Percentiles rank a stretch among this genome's conserved stretches.
Evolutionary conservation across 2,797 vertebrate species (phyloP).

Genomic region (Pangasius mekongensis): DNA sequence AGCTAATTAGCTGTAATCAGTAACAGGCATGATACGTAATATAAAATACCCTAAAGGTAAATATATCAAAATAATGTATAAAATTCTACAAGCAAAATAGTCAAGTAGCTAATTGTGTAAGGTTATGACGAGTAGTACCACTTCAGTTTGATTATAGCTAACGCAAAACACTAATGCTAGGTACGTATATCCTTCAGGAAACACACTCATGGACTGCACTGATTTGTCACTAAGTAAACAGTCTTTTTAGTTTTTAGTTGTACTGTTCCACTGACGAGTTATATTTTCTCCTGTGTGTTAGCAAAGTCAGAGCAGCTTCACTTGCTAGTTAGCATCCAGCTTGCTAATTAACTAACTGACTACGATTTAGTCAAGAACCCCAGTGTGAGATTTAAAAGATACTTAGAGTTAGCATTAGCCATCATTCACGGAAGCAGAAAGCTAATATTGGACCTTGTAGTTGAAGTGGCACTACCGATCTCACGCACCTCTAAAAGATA

Average conservation of each 20-base stretch:
- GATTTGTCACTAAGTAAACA: not conserved
- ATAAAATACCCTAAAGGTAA: not conserved
- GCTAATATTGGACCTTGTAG: not conserved
- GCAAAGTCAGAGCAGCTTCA: not conserved
- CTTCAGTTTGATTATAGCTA: not conserved
- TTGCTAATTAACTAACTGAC: not conserved
- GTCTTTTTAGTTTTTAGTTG: not conserved
- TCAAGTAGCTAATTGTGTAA: not conserved
- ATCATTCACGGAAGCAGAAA: not conserved
- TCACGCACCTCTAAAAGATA: not conserved
- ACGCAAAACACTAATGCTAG: not conserved
- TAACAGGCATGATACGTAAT: not conserved
- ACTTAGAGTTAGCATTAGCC: not conserved
- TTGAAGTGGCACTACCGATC: not conserved
- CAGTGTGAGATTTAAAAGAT: not conserved
- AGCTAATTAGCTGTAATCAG: not conserved
- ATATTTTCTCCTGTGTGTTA: not conserved
- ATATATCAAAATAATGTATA: not conserved
- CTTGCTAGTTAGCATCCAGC: constrained; percentile 4
- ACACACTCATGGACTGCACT: not conserved
- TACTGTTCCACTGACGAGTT: not conserved
- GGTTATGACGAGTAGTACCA: not conserved
- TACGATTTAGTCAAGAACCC: not conserved
- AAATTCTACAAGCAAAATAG: not conserved
- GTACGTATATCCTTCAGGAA: not conserved